Evolutionary conservation across 2,113 vertebrate species (phyloP).

Genomic region (Leptobrachium leishanense): DNA sequence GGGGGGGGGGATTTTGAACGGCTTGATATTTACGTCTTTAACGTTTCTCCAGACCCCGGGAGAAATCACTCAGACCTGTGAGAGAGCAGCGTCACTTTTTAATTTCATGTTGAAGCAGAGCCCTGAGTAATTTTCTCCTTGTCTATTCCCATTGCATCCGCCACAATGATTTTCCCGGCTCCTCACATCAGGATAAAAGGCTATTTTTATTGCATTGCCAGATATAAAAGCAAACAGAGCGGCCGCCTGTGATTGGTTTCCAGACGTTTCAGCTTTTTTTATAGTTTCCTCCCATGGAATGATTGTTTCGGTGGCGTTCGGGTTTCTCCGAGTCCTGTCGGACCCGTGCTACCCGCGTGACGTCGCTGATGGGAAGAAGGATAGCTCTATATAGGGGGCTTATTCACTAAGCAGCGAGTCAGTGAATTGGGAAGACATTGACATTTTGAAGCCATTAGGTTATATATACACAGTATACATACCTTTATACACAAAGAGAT

Average conservation of each 20-base stretch:
- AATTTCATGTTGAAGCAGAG: slow-evolving; percentile 40
- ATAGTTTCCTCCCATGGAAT: slow-evolving; percentile 15
- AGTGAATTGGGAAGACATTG: too few species aligned
- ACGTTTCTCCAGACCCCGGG: slow-evolving; percentile 41
- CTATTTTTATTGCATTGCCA: slow-evolving; percentile 39
- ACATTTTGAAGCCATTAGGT: too few species aligned
- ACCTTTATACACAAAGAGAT: too few species aligned
- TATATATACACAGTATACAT: too few species aligned
- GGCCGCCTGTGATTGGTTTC: background rate
- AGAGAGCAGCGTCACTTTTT: slow-evolving; percentile 30
- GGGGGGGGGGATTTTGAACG: background rate
- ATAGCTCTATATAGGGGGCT: too few species aligned
- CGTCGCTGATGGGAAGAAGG: too few species aligned
- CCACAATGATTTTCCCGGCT: slow-evolving; percentile 49
- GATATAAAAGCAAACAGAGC: slow-evolving; percentile 20
- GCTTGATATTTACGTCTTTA: slow-evolving; percentile 15
- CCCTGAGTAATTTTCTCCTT: slow-evolving; percentile 53
- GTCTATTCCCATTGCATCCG: slow-evolving; percentile 56
- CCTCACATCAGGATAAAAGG: slow-evolving; percentile 45
- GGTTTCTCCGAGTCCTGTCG: background rate
- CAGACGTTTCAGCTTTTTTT: background rate
- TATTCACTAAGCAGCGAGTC: too few species aligned
- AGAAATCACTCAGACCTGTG: slow-evolving; percentile 16
- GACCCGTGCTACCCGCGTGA: too few species aligned
- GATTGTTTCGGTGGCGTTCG: slow-evolving; percentile 17